These are phyloP conservation scores for Mamestra configurata DNA, from an alignment of 1,140 invertebrate genomes.

Conservation along the genomic window DNA sequence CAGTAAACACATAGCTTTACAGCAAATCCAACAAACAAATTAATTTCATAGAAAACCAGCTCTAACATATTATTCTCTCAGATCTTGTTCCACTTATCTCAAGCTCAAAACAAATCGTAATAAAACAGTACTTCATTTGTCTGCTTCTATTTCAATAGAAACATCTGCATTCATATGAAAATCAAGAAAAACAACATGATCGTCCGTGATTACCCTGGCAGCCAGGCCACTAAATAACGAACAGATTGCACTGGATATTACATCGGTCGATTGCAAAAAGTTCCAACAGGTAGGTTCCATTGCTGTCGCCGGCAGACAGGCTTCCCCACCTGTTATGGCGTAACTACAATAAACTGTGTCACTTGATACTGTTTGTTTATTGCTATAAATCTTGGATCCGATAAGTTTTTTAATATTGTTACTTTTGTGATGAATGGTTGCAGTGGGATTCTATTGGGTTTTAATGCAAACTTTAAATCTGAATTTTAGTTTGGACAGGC, in stretches of 20 bases:
- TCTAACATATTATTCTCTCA: not conserved
- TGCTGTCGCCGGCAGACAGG: conserved; percentile 10
- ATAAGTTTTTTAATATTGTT: not conserved
- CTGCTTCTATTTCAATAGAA: not conserved
- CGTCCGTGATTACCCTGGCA: conserved; percentile 8
- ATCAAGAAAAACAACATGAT: not conserved
- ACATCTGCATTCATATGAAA: not conserved
- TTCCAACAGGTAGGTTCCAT: conserved; percentile 25
- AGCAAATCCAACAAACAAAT: too few relatives aligned
- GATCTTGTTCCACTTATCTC: too few relatives aligned
- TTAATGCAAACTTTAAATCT: not conserved
- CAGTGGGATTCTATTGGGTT: not conserved
- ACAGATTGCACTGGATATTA: conserved; percentile 25
- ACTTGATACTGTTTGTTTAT: conserved; percentile 9
- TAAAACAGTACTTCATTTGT: not conserved
- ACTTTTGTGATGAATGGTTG: not conserved
- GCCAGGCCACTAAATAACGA: conserved; percentile 21
- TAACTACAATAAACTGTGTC: conserved; percentile 26
- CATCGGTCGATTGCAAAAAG: conserved; percentile 22
- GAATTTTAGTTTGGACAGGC: not conserved
- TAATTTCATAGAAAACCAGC: too few relatives aligned
- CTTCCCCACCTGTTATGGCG: not conserved
- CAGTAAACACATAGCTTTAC: too few relatives aligned
- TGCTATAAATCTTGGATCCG: not conserved
- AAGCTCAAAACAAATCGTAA: not conserved